Conservation (phyloP, 2,888 invertebrate species). For the Erynnis tages region DNA sequence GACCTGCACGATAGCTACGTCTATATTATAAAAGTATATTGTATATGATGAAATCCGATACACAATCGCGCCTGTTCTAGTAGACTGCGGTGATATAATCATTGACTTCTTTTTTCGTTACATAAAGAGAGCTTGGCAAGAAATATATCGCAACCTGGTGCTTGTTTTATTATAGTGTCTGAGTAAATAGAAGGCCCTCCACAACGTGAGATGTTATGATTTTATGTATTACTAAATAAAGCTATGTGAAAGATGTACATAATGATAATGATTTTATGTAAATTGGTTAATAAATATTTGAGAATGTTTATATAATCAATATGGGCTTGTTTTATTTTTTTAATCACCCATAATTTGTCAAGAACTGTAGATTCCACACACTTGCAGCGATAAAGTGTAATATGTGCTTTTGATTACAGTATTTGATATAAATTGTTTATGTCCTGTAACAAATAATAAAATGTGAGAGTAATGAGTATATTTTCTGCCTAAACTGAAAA, state of each 20-base stretch:
- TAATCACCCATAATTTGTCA: background rate
- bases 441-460: too few species aligned
- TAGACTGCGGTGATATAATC: constrained; percentile 7
- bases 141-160: constrained; percentile 75
- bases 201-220: constrained; percentile 73
- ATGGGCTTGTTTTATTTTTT: constrained; percentile 45
- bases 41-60: background rate
- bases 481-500: too few species aligned
- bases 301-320: constrained; percentile 81
- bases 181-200: constrained; percentile 78
- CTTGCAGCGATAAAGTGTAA: too few species aligned
- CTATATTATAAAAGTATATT: too few species aligned
- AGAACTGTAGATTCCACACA: too few species aligned
- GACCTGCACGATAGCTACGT: too few species aligned
- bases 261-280: constrained; percentile 79
- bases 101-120: constrained; percentile 33
- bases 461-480: too few species aligned
- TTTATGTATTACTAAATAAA: constrained; percentile 76
- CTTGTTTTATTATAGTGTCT: constrained; percentile 69
- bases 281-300: constrained; percentile 82
- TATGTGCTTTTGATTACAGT: too few species aligned
- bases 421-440: too few species aligned
- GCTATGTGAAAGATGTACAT: constrained; percentile 79
- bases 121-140: constrained; percentile 72
- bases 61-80: background rate